A percentile compares a stretch with the other conserved stretches of the same genome.
These are phyloP conservation scores for Laticauda laticaudata DNA, from an alignment of 2,113 vertebrate species.

Conservation along the genomic window DNA sequence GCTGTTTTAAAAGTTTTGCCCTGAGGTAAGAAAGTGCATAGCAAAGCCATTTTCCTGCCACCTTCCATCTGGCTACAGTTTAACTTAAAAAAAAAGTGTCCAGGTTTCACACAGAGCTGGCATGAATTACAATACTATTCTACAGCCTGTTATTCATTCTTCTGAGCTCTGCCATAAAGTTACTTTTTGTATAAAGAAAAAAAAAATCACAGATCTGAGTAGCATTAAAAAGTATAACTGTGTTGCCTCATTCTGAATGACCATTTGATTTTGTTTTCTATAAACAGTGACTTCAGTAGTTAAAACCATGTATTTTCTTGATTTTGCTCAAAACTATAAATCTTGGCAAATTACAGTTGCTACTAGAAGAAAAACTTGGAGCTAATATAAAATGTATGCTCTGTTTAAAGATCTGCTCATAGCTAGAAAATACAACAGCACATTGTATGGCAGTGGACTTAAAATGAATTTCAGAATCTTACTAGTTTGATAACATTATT, in stretches of 20 bases:
- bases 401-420: slow-evolving; percentile 62
- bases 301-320: slow-evolving; percentile 54
- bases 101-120: slow-evolving; percentile 35
- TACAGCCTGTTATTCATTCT: slow-evolving; percentile 44
- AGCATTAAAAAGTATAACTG: slow-evolving; percentile 56
- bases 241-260: slow-evolving; percentile 48
- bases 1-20: slow-evolving; percentile 3
- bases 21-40: slow-evolving; percentile 26
- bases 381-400: slow-evolving; percentile 61
- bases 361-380: slow-evolving; percentile 57
- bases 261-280: slow-evolving; percentile 45
- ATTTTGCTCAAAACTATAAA: slow-evolving; percentile 51
- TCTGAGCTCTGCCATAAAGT: slow-evolving; percentile 42
- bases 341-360: slow-evolving; percentile 57
- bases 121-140: slow-evolving; percentile 41
- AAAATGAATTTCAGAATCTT: slow-evolving; percentile 60
- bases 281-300: slow-evolving; percentile 54
- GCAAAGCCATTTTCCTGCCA: slow-evolving; percentile 7
- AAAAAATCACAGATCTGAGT: slow-evolving; percentile 60
- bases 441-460: slow-evolving; percentile 22
- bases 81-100: slow-evolving; percentile 19
- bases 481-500: slow-evolving; percentile 58
- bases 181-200: slow-evolving; percentile 57
- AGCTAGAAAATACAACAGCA: slow-evolving; percentile 54
- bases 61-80: slow-evolving; percentile 16